Base-by-base conservation (phyloP, 2,113 vertebrate genomes). In the Lamprologus lemairii region DNA sequence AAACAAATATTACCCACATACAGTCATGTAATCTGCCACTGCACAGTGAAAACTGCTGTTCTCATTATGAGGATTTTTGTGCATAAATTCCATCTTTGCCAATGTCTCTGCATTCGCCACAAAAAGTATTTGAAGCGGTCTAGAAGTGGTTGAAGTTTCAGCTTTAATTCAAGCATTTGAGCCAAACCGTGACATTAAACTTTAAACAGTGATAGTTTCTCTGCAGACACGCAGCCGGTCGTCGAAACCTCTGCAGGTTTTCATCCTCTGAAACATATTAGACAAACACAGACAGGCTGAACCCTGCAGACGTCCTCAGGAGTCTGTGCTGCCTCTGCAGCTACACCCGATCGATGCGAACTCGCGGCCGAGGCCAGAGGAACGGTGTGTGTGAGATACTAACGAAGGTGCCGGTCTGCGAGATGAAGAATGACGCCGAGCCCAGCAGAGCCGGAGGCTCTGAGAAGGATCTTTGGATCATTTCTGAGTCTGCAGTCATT, bases 231-330 rank as follows among this genome's bases (percentile, higher is more conserved):
- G 2, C 9, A 49, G 16, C 23, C 26, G 4, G 4, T 23, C 16
- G 4, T 31, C 16, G 5, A 78, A 78, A 4, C 26, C 45, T 78
- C n/a, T 53, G 17, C 75, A 80, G 8, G 3, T 53, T 80, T 80
- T 54, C 47, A 16, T 23, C 1, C 33, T 40, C 31, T 37, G n/a
- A 80, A 80, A 37, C n/a, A 21, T 23, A 54, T 80, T 26, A 23
- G n/a, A 40, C 78, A 55, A 35, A n/a, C 33, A 37, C 45, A 78
- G 73, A 51, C 73, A 7, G 78, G 33, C 78, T 80, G 78, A 55
- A 80, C 51, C n/a, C n/a, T 7, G 51, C 78, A 80, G 78, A 80
- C 51, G 13, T 37, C n/a, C 78, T 40, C 51, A 17, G 78, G 75
- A 80, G 75, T 80, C 75, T 21, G 28, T 35, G 49, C 33, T 11